Percentiles rank a stretch among this genome's conserved stretches.
Conservation (phyloP, 1,140 invertebrate genomes). For the Anastrepha ludens region DNA sequence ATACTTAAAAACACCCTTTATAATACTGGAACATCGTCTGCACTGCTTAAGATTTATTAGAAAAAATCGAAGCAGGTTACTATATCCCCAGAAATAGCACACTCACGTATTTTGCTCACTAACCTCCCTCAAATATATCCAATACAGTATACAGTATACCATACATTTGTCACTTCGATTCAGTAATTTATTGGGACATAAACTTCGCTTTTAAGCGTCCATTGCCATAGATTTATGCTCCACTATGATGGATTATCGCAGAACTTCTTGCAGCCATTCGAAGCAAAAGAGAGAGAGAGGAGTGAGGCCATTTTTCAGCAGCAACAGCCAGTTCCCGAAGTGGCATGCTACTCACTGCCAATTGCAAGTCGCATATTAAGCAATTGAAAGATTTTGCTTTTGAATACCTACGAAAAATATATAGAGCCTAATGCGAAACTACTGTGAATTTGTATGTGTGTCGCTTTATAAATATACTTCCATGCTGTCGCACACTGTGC, state of each 20-base stretch:
- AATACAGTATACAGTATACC: too few species aligned
- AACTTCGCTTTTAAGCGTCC: neutral
- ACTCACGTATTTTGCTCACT: neutral
- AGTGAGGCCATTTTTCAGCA: neutral
- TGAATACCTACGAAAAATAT: neutral
- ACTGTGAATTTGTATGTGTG: neutral
- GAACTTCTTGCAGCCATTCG: neutral
- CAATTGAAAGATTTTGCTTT: neutral
- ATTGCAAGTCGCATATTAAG: conserved; percentile 14
- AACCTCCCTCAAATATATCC: neutral
- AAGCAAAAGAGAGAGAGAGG: neutral
- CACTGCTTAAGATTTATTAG: neutral
- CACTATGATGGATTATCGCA: conserved; percentile 17
- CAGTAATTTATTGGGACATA: conserved; percentile 27
- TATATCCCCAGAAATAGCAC: neutral
- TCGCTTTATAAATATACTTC: too few species aligned
- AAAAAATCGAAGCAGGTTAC: neutral
- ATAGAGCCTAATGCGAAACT: neutral
- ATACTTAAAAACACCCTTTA: too few species aligned
- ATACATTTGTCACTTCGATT: neutral
- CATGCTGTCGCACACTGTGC: too few species aligned
- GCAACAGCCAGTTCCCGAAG: neutral
- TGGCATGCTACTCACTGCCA: neutral
- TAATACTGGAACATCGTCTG: too few species aligned
- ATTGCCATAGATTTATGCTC: conserved; percentile 12